These are phyloP conservation scores for Lasioglossum albipes DNA, from an alignment of 1,140 invertebrate genomes.

Conservation along the genomic window DNA sequence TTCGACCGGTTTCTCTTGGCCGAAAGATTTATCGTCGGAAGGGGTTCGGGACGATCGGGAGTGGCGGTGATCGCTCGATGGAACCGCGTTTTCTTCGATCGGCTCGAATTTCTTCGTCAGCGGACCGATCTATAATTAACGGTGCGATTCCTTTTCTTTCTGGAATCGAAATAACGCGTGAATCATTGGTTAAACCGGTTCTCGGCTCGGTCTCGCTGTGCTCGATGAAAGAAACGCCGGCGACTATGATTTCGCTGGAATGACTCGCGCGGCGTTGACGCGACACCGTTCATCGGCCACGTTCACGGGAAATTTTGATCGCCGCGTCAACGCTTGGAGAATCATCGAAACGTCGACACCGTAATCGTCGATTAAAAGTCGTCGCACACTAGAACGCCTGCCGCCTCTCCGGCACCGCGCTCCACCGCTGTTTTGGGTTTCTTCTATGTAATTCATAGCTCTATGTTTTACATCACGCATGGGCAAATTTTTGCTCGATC, in stretches of 20 bases:
- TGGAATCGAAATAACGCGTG: constrained; percentile 45
- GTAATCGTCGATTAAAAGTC: too few species aligned
- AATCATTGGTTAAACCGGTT: constrained; percentile 61
- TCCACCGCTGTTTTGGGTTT: too few species aligned
- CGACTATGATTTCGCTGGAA: constrained; percentile 26
- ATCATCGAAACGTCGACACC: background rate
- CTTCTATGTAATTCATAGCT: too few species aligned
- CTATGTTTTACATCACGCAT: too few species aligned
- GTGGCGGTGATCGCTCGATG: constrained; percentile 9
- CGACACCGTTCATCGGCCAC: too few species aligned
- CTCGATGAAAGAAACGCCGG: constrained; percentile 33
- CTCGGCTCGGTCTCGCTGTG: background rate
- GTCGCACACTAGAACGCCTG: too few species aligned
- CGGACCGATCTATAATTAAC: constrained; percentile 42
- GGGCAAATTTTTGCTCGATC: too few species aligned
- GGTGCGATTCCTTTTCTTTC: constrained; percentile 35
- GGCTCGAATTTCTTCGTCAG: background rate
- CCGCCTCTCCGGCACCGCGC: too few species aligned
- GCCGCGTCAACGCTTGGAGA: background rate
- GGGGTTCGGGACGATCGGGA: constrained; percentile 1
- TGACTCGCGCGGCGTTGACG: too few species aligned
- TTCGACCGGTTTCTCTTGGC: constrained; percentile 1
- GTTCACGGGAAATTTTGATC: constrained; percentile 7
- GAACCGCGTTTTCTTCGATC: background rate
- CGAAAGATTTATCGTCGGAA: constrained; percentile 24